Evolutionary conservation across 2,797 vertebrate genomes (phyloP).

Genomic region (Crocidura indochinensis): DNA sequence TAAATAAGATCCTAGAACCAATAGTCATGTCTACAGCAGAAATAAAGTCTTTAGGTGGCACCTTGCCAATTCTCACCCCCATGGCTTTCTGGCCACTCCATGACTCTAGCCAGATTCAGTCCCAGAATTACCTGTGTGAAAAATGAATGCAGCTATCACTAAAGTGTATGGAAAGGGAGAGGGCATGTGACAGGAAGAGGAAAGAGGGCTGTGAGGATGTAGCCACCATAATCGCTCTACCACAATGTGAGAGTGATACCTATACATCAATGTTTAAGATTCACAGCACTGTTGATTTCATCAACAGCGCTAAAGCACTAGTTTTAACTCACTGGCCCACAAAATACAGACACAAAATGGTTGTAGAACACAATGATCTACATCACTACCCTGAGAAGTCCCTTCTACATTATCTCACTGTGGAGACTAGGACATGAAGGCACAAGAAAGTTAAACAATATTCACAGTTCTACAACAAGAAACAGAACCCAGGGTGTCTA

Average conservation of each 20-base stretch:
- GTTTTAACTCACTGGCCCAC: too few species aligned
- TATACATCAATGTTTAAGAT: accelerated
- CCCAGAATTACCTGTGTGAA: not conserved
- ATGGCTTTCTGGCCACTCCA: not conserved
- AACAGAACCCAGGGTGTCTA: not conserved
- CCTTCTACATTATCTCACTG: not conserved
- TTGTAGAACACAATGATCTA: not conserved
- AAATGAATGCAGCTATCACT: too few species aligned
- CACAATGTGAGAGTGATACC: accelerated
- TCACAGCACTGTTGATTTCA: not conserved
- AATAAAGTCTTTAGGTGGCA: not conserved
- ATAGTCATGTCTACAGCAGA: too few species aligned
- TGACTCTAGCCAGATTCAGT: not conserved
- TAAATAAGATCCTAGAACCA: accelerated
- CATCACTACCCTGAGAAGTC: not conserved
- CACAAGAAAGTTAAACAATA: slow-evolving; percentile 24
- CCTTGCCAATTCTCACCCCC: too few species aligned
- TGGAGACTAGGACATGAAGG: not conserved
- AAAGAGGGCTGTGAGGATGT: too few species aligned
- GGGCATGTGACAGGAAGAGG: accelerated
- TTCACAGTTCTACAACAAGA: not conserved
- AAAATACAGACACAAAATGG: too few species aligned
- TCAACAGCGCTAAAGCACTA: not conserved
- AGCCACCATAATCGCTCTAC: not conserved
- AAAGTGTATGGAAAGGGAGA: not conserved